phyloP scores from a whole-genome alignment of 2,888 invertebrate genomes.

The Notodromas monacha region DNA sequence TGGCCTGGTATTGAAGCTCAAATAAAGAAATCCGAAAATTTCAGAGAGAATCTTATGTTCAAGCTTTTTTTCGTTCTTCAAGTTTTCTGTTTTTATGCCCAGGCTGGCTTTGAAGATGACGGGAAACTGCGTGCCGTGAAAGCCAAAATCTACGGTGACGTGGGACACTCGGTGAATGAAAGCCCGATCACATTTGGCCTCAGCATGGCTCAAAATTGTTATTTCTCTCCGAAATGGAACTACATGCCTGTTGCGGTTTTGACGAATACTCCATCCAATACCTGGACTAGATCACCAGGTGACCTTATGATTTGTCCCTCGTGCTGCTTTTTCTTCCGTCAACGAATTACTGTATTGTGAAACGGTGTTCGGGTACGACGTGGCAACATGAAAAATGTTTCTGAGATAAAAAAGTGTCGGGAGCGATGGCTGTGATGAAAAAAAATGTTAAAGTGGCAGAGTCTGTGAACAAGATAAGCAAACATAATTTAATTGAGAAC shows the following conservation, averaged over 20 bases:
- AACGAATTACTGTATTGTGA: too few species aligned
- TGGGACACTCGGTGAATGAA: not conserved
- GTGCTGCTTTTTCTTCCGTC: too few species aligned
- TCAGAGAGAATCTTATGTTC: too few species aligned
- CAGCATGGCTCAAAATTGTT: slow-evolving; percentile 2
- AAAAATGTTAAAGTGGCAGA: too few species aligned
- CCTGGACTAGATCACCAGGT: not conserved
- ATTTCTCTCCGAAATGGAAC: not conserved
- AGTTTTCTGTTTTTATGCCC: not conserved
- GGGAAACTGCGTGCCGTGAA: slow-evolving; percentile 1
- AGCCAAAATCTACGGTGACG: slow-evolving; percentile 2
- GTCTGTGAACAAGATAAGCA: too few species aligned
- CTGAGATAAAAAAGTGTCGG: not conserved
- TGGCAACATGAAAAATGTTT: too few species aligned
- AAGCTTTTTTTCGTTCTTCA: not conserved
- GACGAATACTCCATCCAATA: slow-evolving; percentile 5
- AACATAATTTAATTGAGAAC: too few species aligned
- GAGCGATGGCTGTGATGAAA: not conserved
- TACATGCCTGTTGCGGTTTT: not conserved
- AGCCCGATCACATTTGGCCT: not conserved
- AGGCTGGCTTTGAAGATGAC: slow-evolving; percentile 5
- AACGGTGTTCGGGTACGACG: too few species aligned
- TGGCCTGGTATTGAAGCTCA: too few species aligned
- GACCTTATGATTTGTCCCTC: too few species aligned
- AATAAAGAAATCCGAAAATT: too few species aligned